A percentile compares a stretch with the other conserved stretches of the same genome.
Conservation (phyloP, 2,888 invertebrate species). For the Archips xylosteana region DNA sequence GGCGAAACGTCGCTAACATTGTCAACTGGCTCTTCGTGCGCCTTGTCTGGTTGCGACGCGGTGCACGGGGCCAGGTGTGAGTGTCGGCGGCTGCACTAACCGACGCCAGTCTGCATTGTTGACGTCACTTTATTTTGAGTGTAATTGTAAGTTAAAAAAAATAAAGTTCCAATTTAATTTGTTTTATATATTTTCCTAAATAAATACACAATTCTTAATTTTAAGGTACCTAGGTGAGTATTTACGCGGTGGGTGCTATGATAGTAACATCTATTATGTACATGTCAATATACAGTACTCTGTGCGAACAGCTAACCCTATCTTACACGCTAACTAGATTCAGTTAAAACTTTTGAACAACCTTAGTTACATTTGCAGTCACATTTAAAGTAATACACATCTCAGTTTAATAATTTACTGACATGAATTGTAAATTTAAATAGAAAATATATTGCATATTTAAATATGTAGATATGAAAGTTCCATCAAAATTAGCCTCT, state of each 20-base stretch:
- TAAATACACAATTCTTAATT: slow-evolving; percentile 28
- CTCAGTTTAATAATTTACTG: neutral
- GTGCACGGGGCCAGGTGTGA: neutral
- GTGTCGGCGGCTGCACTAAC: neutral
- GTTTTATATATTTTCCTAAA: slow-evolving; percentile 38
- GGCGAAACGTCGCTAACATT: neutral
- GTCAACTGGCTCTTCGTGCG: neutral
- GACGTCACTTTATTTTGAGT: slow-evolving; percentile 27
- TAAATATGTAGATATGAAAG: neutral
- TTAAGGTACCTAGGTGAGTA: slow-evolving; percentile 48
- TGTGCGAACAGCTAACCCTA: slow-evolving; percentile 25
- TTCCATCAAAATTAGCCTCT: neutral
- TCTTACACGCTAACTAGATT: slow-evolving; percentile 14
- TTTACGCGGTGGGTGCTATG: slow-evolving; percentile 55
- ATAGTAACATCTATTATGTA: slow-evolving; percentile 17
- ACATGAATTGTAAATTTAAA: neutral
- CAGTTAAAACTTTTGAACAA: slow-evolving; percentile 22
- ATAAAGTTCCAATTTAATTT: slow-evolving; percentile 32
- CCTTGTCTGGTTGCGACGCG: neutral
- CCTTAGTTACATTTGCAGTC: slow-evolving; percentile 27
- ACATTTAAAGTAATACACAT: neutral
- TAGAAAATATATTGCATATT: neutral
- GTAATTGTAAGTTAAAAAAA: slow-evolving; percentile 36
- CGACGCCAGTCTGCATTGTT: slow-evolving; percentile 10
- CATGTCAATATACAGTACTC: slow-evolving; percentile 16